Conservation (phyloP, 2,113 vertebrate species). For the Saccopteryx leptura region DNA sequence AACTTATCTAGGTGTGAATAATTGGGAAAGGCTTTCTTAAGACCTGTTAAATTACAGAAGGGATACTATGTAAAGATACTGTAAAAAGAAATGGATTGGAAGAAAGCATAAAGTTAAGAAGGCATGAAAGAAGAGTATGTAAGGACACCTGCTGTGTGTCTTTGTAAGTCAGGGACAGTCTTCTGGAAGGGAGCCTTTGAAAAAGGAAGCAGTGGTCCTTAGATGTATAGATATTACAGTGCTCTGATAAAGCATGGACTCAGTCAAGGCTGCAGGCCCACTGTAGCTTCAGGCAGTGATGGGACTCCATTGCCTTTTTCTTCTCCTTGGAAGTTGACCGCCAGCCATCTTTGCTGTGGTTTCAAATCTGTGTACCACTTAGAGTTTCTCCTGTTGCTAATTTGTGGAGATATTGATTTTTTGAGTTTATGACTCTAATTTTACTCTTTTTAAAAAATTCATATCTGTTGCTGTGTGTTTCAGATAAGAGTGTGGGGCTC, state of each 20-base stretch:
- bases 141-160: background rate
- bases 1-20: slow-evolving; percentile 57
- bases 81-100: slow-evolving; percentile 47
- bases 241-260: background rate
- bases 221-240: background rate
- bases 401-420: background rate
- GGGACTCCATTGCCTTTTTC: background rate
- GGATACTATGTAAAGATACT: background rate
- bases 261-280: background rate
- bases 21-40: slow-evolving; percentile 58
- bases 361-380: background rate
- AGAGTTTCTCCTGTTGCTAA: background rate
- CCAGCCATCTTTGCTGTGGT: background rate
- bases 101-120: slow-evolving; percentile 16
- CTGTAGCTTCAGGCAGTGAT: background rate
- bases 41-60: slow-evolving; percentile 48
- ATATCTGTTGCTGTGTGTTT: background rate
- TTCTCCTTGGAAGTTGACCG: background rate
- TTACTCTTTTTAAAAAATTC: background rate
- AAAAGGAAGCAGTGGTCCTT: background rate
- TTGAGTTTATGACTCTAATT: slow-evolving; percentile 18
- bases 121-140: background rate
- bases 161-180: background rate
- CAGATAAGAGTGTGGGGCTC: background rate
- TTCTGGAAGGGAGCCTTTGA: background rate